Evolutionary conservation across 2,888 invertebrate genomes (phyloP).

Genomic region (Scaptodrosophila latifasciaeformis): DNA sequence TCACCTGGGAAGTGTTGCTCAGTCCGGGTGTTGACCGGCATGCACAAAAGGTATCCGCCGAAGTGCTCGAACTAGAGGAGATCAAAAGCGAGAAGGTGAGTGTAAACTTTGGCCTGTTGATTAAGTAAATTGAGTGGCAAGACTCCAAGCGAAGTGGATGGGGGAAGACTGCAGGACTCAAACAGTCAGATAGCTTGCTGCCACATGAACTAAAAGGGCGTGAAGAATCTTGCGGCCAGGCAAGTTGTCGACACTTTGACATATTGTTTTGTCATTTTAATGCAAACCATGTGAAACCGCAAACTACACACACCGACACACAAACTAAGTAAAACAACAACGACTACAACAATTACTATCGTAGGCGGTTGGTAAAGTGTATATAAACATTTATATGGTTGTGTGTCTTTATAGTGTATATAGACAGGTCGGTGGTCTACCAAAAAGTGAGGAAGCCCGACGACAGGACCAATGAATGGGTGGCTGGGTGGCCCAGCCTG

Average conservation of each 20-base stretch:
- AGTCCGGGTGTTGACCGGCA: constrained; percentile 79
- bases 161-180: too few relatives aligned
- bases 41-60: constrained; percentile 77
- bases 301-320: constrained; percentile 20
- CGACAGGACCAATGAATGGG: neutral
- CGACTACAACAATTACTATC: too few relatives aligned
- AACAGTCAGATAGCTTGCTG: neutral
- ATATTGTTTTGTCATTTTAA: constrained; percentile 34
- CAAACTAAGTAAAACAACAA: constrained; percentile 9
- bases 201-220: too few relatives aligned
- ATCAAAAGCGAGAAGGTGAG: constrained; percentile 74
- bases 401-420: too few relatives aligned
- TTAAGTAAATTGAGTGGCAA: constrained; percentile 4
- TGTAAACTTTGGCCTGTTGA: neutral
- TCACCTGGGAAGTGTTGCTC: constrained; percentile 75
- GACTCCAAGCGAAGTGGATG: too few relatives aligned
- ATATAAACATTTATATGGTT: too few relatives aligned
- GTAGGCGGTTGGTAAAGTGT: too few relatives aligned
- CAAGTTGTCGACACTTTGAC: constrained; percentile 33
- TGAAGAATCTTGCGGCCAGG: neutral
- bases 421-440: too few relatives aligned
- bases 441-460: constrained; percentile 14
- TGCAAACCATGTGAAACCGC: constrained; percentile 27
- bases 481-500: neutral
- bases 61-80: constrained; percentile 75